Evolutionary conservation across 2,113 vertebrate genomes (phyloP).

Genomic region (Phainopepla nitens): DNA sequence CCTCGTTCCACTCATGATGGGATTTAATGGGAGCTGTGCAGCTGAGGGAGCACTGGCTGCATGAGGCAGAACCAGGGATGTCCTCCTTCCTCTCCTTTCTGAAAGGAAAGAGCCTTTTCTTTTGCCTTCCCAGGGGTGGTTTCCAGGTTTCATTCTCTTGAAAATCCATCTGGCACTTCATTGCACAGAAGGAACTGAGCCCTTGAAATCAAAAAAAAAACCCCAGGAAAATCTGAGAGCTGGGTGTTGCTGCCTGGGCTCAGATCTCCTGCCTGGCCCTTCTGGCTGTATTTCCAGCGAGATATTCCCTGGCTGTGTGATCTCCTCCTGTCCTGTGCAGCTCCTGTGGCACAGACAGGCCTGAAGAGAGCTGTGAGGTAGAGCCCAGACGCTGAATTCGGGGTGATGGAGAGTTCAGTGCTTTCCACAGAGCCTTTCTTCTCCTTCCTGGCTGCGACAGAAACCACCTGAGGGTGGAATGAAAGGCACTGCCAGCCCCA

Average conservation of each 20-base stretch:
- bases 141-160: background rate
- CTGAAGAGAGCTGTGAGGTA: background rate
- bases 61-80: background rate
- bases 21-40: background rate
- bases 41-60: background rate
- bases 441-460: slow-evolving; percentile 3
- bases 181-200: background rate
- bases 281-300: background rate
- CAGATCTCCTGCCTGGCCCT: background rate
- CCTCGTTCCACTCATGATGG: background rate
- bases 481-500: background rate
- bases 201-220: background rate
- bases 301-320: background rate
- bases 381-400: background rate
- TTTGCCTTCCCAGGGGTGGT: background rate
- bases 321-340: background rate
- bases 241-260: background rate
- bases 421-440: background rate
- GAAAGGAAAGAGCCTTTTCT: too few relatives aligned
- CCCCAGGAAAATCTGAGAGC: background rate
- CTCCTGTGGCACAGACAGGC: background rate
- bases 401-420: background rate
- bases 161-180: background rate
- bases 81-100: background rate
- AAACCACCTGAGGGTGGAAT: slow-evolving; percentile 61